These are phyloP conservation scores for Cheirogaleus major DNA, from an alignment of 2,797 vertebrate species.

Conservation along the genomic window DNA sequence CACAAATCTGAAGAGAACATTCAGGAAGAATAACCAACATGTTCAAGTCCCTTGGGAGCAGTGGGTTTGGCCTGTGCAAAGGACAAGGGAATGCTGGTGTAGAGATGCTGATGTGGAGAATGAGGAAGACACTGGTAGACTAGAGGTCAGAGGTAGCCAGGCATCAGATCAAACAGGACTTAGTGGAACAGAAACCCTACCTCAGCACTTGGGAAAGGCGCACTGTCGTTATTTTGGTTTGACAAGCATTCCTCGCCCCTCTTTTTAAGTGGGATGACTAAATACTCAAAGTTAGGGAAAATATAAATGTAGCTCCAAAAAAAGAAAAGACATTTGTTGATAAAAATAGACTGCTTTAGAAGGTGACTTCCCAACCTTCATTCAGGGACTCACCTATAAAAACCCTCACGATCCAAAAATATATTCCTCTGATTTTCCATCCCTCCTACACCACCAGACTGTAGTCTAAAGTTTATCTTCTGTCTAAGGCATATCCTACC, in stretches of 20 bases:
- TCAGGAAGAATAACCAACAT: background rate
- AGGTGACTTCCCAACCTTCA: background rate
- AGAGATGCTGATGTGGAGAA: background rate
- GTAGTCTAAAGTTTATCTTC: too few relatives aligned
- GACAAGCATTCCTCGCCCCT: background rate
- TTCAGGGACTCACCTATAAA: background rate
- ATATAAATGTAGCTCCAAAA: background rate
- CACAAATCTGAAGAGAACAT: background rate
- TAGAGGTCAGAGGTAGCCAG: background rate
- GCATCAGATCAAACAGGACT: background rate
- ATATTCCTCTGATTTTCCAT: background rate
- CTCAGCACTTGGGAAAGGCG: background rate
- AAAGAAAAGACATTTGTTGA: background rate
- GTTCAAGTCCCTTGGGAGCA: background rate
- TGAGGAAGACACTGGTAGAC: background rate
- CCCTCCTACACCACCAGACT: background rate
- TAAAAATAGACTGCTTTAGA: background rate
- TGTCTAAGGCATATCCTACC: background rate
- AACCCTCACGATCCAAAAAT: background rate
- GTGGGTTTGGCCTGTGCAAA: background rate
- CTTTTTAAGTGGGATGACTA: background rate
- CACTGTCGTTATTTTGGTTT: background rate
- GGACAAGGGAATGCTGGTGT: background rate
- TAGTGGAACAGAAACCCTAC: background rate
- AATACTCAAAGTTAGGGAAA: background rate